Base-by-base conservation (phyloP, 2,888 invertebrate genomes). In the Thymelicus sylvestris region DNA sequence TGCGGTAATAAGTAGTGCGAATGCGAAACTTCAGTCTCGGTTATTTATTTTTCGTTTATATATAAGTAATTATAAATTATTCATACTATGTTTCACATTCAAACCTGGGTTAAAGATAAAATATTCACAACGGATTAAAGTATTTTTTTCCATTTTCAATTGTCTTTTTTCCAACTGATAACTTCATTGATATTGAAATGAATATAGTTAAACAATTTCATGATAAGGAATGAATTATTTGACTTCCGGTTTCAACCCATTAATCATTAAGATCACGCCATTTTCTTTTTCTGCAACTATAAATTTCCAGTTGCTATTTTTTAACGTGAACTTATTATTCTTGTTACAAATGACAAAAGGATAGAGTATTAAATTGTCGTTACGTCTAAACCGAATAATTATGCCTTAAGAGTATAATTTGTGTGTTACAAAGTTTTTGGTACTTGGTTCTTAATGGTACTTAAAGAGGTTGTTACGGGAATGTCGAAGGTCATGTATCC, bases 401-500 rank as follows among this genome's bases (percentile, higher is more conserved):
- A 44, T 64, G 47, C 48, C 44, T 57, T 50, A 50, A 63, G 48
- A 48, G 24, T 62, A 13, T 31, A 55, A 24, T 55, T 24, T 44
- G 50, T 63, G n/a, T 48, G 38, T 63, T 63, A 50, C 48, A 63
- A 63, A 31, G 48, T 63, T 63, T 47, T 47, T 13, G n/a, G 15
- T 59, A 69, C 59, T 64, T 59, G 7, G 10, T 13, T 19, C 41
- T 52, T 69, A 57, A 64, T 47, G 48, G 47, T 50, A 64, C 59
- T 69, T 48, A 57, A 7, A 48, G 59, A 57, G 59, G 64, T 57
- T 64, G 13, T 64, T 59, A 57, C 41, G 63, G 31, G 24, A 62
- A 57, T 55, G 67, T 64, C 72, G 72, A 7, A 10, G 60, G 64
- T 80, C 83, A 78, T 80, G 81, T 83, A 83, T 82, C 80, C 81